These are phyloP conservation scores for Allobates femoralis DNA, from an alignment of 2,797 vertebrate species.

Conservation along the genomic window DNA sequence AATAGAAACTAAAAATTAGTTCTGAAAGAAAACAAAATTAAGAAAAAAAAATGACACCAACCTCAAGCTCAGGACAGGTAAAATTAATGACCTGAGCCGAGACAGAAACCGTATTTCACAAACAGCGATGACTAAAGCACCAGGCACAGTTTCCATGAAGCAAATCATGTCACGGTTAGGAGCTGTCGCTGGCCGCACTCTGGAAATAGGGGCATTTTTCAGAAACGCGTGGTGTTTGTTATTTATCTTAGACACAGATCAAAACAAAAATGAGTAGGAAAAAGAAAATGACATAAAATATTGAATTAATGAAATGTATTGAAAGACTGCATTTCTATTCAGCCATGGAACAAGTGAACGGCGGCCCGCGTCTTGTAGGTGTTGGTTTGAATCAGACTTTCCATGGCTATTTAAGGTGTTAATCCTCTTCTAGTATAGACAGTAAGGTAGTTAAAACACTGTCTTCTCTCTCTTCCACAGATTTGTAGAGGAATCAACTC, in stretches of 20 bases:
- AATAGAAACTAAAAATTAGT: too few relatives aligned
- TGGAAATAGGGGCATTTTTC: conserved; percentile 36
- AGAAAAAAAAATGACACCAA: not conserved
- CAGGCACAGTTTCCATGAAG: conserved; percentile 55
- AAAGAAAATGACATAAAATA: conserved; percentile 57
- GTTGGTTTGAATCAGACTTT: conserved; percentile 67
- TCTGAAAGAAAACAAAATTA: not conserved
- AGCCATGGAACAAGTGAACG: conserved; percentile 61
- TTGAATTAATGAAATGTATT: conserved; percentile 56
- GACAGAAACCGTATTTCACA: conserved; percentile 52
- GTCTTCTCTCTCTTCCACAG: conserved; percentile 17
- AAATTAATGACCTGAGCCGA: conserved; percentile 43
- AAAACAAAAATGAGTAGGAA: conserved; percentile 60
- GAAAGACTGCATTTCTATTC: conserved; percentile 55
- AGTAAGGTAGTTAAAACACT: conserved; percentile 45
- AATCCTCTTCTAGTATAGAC: conserved; percentile 65
- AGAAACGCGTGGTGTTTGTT: conserved; percentile 49
- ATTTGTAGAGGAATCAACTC: conserved; percentile 36
- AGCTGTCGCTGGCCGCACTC: conserved; percentile 15
- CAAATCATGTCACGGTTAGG: conserved; percentile 42
- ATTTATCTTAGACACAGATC: conserved; percentile 61
- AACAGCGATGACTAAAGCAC: conserved; percentile 54
- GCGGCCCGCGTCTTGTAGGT: conserved; percentile 64
- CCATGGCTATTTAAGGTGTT: conserved; percentile 66
- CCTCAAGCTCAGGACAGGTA: conserved; percentile 14